Conservation (phyloP, 2,113 vertebrate genomes). For the Noctilio leporinus region DNA sequence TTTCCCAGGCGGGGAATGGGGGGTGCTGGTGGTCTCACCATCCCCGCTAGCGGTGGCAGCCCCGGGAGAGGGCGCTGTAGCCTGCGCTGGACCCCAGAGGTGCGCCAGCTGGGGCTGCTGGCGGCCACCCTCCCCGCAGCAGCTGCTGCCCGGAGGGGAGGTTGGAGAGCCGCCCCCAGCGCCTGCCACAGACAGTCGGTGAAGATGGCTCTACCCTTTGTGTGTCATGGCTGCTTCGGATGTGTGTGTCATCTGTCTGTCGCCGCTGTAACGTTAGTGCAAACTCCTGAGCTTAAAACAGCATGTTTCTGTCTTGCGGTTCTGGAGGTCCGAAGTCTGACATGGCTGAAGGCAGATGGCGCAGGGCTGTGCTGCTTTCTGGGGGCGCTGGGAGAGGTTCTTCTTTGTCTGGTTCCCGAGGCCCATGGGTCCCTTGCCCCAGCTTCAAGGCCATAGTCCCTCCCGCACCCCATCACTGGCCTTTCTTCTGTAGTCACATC, state of each 20-base stretch:
- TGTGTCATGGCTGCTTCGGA: accelerated
- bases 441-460: not conserved
- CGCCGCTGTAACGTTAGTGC: not conserved
- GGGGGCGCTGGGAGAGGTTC: not conserved
- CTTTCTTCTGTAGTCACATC: not conserved
- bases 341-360: not conserved
- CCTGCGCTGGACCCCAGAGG: not conserved
- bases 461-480: not conserved
- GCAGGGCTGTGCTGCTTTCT: not conserved
- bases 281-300: not conserved
- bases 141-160: not conserved
- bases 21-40: not conserved
- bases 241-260: not conserved
- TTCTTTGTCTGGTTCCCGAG: not conserved
- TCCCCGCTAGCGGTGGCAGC: not conserved
- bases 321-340: not conserved
- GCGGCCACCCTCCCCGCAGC: not conserved
- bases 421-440: not conserved
- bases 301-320: not conserved
- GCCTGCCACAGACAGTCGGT: not conserved
- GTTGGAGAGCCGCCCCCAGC: not conserved
- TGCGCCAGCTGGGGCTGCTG: not conserved
- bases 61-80: not conserved
- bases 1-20: not conserved
- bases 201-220: accelerated